Evolutionary conservation across 2,888 invertebrate species (phyloP).

Genomic region (Noctua janthina): DNA sequence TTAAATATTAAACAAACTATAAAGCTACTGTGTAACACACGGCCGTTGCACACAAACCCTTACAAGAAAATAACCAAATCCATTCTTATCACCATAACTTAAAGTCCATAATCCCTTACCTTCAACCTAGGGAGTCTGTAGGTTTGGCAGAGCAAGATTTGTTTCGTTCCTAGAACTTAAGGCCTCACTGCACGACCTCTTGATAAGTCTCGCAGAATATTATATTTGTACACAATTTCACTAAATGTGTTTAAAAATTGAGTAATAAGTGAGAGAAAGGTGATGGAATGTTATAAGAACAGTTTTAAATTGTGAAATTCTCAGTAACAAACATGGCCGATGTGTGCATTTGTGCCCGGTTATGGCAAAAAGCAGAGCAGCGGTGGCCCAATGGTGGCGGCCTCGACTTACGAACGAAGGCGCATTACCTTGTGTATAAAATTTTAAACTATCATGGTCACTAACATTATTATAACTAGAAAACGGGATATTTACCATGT

Average conservation of each 20-base stretch:
- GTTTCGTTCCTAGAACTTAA: conserved; percentile 75
- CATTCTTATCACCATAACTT: conserved; percentile 8
- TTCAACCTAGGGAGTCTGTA: conserved; percentile 16
- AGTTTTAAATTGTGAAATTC: neutral
- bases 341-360: too few species aligned
- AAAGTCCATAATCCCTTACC: conserved; percentile 37
- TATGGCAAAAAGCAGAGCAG: too few species aligned
- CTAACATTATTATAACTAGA: too few species aligned
- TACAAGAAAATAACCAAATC: neutral
- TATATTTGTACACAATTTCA: conserved; percentile 60
- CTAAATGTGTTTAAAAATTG: conserved; percentile 58
- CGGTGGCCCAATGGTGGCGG: too few species aligned
- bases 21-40: conserved; percentile 63
- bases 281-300: neutral
- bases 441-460: too few species aligned
- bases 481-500: too few species aligned
- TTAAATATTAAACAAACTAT: neutral
- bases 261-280: conserved; percentile 33
- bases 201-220: conserved; percentile 63
- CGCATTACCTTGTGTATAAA: too few species aligned
- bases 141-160: conserved; percentile 68
- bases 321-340: neutral
- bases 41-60: conserved; percentile 41
- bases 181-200: conserved; percentile 72
- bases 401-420: too few species aligned